Percentiles rank a stretch among this genome's conserved stretches.
Conservation (phyloP, 2,797 vertebrate species). For the Graptemys geographica region DNA sequence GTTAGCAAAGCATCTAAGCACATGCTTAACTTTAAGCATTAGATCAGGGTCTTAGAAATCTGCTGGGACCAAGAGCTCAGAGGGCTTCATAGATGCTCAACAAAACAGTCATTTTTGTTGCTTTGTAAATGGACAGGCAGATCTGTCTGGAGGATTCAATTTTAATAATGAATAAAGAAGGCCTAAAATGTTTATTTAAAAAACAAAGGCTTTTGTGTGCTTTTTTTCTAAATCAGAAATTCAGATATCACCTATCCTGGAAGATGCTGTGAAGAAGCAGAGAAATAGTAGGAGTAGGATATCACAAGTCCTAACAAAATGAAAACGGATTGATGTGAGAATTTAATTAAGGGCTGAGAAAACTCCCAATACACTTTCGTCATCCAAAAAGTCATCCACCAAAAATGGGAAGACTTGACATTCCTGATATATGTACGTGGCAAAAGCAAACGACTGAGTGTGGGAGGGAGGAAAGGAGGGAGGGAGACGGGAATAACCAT, state of each 20-base stretch:
- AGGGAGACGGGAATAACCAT: background rate
- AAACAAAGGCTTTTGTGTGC: background rate
- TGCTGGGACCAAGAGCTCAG: background rate
- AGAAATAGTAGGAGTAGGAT: background rate
- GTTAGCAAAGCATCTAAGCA: background rate
- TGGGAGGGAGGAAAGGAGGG: background rate
- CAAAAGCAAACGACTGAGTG: background rate
- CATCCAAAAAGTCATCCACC: background rate
- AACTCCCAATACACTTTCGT: background rate
- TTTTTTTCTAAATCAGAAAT: background rate
- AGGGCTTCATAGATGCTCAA: background rate
- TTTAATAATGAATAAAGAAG: background rate
- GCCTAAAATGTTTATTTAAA: background rate
- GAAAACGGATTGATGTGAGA: background rate
- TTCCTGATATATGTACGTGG: background rate
- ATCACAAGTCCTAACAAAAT: constrained; percentile 12
- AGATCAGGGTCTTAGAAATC: too few relatives aligned
- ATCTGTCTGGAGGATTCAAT: background rate
- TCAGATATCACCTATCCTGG: background rate
- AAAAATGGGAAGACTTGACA: background rate
- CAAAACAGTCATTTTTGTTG: background rate
- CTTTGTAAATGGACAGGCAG: background rate
- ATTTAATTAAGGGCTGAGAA: background rate
- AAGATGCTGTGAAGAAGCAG: background rate
- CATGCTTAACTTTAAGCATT: too few relatives aligned